Base-by-base conservation (phyloP, 1,140 invertebrate genomes). In the Lordiphosa stackelbergi region DNA sequence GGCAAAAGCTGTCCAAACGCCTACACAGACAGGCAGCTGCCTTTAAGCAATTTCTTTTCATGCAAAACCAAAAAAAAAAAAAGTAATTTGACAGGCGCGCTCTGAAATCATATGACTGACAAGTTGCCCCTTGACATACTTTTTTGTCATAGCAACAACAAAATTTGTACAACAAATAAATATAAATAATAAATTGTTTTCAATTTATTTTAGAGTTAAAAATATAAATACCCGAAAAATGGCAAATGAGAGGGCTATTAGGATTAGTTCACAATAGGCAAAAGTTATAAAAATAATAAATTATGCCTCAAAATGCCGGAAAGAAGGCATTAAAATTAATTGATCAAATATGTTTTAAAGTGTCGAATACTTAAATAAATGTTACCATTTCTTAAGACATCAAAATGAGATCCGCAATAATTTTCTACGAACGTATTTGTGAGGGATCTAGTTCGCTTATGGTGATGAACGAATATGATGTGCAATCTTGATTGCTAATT, bases 51-150 rank as follows among this genome's bases (percentile, higher is more conserved):
- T 81, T 83, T 83, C 63, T 77, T 72, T 83, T 69, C n/a, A 45
- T 28, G 41, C 46, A 36, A 63, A 53, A 66, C 19, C 47, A 53
- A 51, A 66, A 61, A 54, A 13, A 43, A 60, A 56, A 48, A 60
- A 57, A 43, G 13, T 46, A 48, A 45, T 68, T 74, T 81, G 77
- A 81, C 77, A 72, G 73, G 48, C 73, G 45, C 59, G 51, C 69
- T 28, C 46, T 54, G 62, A 74, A 83, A 83, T 83, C 77, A 64
- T 73, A 63, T 83, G 77, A 77, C 69, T 83, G 77, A 83, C 77
- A 83, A 73, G 72, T 69, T 81, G 77, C 77, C 77, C 77, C 77
- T 81, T 81, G 77, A 81, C 77, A 81, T 58, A 81, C 69, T 77
- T 81, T 56, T 81, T 83, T 81, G 68, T 75, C 77, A 60, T 72